Evolutionary conservation across 2,113 vertebrate species (phyloP).

Genomic region (Gavialis gangeticus): DNA sequence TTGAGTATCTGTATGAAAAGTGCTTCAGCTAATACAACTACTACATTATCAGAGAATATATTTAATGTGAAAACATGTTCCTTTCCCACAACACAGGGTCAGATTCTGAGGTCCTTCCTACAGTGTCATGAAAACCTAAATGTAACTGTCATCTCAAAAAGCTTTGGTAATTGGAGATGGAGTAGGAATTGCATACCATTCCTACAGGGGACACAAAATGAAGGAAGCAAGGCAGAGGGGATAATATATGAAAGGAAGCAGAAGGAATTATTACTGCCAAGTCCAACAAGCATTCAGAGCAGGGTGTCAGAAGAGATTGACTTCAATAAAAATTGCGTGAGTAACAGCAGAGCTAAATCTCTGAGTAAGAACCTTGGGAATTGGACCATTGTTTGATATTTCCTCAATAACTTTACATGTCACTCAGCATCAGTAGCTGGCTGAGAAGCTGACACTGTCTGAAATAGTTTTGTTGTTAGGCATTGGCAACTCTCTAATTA

Average conservation of each 20-base stretch:
- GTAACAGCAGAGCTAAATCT: constrained; percentile 40
- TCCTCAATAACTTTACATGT: constrained; percentile 50
- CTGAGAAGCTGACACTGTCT: constrained; percentile 28
- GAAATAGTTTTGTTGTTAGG: constrained; percentile 14
- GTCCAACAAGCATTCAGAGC: constrained; percentile 55
- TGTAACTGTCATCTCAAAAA: constrained; percentile 32
- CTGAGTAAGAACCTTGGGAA: constrained; percentile 54
- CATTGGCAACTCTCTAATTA: constrained; percentile 10
- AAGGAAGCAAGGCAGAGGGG: constrained; percentile 65
- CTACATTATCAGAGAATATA: not conserved
- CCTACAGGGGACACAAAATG: constrained; percentile 61
- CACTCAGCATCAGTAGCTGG: constrained; percentile 55
- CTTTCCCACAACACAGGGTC: not conserved
- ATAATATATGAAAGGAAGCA: constrained; percentile 74
- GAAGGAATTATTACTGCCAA: constrained; percentile 68
- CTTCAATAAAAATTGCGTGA: constrained; percentile 49
- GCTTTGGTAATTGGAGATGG: constrained; percentile 59
- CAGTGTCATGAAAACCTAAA: constrained; percentile 12
- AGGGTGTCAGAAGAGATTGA: constrained; percentile 62
- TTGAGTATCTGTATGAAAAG: not conserved
- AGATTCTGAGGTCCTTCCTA: not conserved
- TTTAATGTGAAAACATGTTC: not conserved
- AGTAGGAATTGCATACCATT: constrained; percentile 46
- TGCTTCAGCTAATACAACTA: not conserved
- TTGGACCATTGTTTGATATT: constrained; percentile 42